Evolutionary conservation across 2,113 vertebrate genomes (phyloP), one percentile per base, ranked within the genome.

Genomic region (Syrrhaptes paradoxus): DNA sequence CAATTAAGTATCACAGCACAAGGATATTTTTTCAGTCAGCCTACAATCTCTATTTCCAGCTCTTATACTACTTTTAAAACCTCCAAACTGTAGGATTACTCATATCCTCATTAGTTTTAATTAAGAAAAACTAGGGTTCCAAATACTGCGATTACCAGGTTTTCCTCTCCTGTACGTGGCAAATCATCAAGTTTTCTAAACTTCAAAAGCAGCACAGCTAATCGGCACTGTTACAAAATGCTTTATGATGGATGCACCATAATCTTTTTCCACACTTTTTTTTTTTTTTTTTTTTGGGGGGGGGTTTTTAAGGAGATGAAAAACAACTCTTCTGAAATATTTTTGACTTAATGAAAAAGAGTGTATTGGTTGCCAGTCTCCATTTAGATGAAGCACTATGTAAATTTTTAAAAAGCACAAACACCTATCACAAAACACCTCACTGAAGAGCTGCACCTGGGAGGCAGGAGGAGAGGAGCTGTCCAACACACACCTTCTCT

Each of bases 21-120:
- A n/a, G 6, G 49, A 45, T 8, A 58, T 67, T 24, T 63, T 88
- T 77, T 55, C 79, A 62, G 36, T n/a, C n/a, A 8, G 5, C 6
- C 65, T 67, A 77, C 18, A 18, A 19, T 62, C 55, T 79, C 54
- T 48, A 55, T 55, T 77, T 61, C 57, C 68, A 86, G 55, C 20
- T 74, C 34, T 80, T 46, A 31, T 3, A 61, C 17, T 38, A 22
- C 17, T 43, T 72, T 65, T 83, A 54, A 80, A 86, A 36, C 34
- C n/a, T 71, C 63, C 17, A 67, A 88, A 84, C 26, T 59, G 26
- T 0, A 84, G 15, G 74, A 92, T 81, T 90, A 90, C 71, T 92
- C 63, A 88, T 36, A 84, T 21, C 20, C 61, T 90, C 72, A 81
- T 89, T 86, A 92, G 76, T 59, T 90, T 90, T 89, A 94, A 86